phyloP scores from a whole-genome alignment of 2,113 vertebrate genomes.

The Zapornia atra region DNA sequence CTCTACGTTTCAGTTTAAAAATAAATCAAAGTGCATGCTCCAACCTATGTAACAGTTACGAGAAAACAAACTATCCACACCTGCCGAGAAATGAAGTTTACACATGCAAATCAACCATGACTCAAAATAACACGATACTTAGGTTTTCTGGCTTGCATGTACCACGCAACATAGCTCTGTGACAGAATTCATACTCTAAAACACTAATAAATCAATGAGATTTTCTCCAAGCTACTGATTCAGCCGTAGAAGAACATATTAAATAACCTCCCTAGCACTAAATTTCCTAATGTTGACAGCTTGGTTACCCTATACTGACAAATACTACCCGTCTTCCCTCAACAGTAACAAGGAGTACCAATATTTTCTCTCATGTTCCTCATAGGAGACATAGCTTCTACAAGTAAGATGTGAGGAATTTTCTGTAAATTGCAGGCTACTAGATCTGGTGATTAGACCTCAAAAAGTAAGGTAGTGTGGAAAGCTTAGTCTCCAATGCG shows the following conservation, averaged over 20 bases:
- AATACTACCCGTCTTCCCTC: not conserved
- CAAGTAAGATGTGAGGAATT: not conserved
- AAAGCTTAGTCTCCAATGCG: not conserved
- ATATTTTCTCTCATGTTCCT: not conserved
- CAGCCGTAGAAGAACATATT: not conserved
- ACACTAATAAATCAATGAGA: not conserved
- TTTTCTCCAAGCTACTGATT: not conserved
- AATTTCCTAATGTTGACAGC: fast-evolving
- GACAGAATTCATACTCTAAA: not conserved
- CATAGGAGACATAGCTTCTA: not conserved
- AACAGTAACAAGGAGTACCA: not conserved
- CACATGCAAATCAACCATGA: not conserved
- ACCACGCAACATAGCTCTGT: not conserved
- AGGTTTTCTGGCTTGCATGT: not conserved
- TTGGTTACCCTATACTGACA: not conserved
- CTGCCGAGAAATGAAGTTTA: not conserved
- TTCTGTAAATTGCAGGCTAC: not conserved
- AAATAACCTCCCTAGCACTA: not conserved
- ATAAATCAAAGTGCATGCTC: not conserved
- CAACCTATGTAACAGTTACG: not conserved
- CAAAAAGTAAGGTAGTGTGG: not conserved
- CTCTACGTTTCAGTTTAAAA: not conserved
- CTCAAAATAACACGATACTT: not conserved
- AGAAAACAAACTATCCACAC: not conserved
- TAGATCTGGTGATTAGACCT: not conserved